These are phyloP conservation scores for Cheilosia variabilis DNA, from an alignment of 2,888 invertebrate species.

Conservation along the genomic window DNA sequence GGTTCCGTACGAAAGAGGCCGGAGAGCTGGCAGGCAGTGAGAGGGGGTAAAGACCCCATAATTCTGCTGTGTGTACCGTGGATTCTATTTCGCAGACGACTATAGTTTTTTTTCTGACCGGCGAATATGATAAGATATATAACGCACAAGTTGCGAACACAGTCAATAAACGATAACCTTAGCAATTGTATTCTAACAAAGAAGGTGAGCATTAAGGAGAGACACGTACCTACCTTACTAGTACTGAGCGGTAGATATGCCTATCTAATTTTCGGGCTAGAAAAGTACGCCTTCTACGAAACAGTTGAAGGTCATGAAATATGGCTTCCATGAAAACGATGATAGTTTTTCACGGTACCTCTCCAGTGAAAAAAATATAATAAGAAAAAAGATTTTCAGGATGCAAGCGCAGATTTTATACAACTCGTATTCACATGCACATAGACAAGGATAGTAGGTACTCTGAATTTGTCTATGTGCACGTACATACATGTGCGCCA, in stretches of 20 bases:
- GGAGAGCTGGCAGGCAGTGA: constrained; percentile 42
- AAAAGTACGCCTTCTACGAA: constrained; percentile 50
- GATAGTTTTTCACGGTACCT: constrained; percentile 39
- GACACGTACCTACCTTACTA: not conserved
- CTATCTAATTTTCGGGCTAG: not conserved
- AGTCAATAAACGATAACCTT: constrained; percentile 78
- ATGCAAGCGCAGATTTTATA: constrained; percentile 75
- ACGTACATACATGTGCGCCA: constrained; percentile 53
- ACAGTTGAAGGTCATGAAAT: constrained; percentile 74
- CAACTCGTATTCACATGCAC: constrained; percentile 73
- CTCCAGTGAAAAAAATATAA: constrained; percentile 17
- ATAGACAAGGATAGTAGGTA: constrained; percentile 52
- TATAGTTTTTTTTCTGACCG: constrained; percentile 59
- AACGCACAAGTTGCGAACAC: constrained; percentile 79
- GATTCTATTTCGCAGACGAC: constrained; percentile 55
- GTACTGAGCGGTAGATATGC: not conserved
- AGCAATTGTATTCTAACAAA: constrained; percentile 60
- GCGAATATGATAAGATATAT: constrained; percentile 78
- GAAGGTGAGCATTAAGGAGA: constrained; percentile 58
- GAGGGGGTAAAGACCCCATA: constrained; percentile 65
- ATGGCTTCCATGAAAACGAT: constrained; percentile 67
- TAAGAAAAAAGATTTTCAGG: constrained; percentile 55
- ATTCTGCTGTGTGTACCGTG: constrained; percentile 44
- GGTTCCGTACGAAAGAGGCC: constrained; percentile 59
- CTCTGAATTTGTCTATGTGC: constrained; percentile 61